These are phyloP conservation scores for Synodontis membranacea DNA, from an alignment of 2,113 vertebrate genomes.

Conservation along the genomic window DNA sequence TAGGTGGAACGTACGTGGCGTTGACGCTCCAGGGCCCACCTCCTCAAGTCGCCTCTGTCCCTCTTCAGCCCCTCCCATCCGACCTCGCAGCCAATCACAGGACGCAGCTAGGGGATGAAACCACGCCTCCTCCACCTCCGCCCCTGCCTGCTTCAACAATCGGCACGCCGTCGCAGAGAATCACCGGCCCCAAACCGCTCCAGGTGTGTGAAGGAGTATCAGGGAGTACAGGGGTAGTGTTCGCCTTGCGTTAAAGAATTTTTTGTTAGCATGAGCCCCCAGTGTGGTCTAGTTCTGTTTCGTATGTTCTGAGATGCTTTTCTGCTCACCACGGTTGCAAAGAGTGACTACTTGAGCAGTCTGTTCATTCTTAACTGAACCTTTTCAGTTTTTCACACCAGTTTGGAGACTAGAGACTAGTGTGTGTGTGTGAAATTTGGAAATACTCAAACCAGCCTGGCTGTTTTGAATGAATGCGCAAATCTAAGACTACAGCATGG, in stretches of 20 bases:
- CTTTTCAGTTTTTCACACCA: neutral
- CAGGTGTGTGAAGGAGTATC: slow-evolving; percentile 70
- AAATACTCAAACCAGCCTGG: no score
- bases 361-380: no score
- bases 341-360: neutral
- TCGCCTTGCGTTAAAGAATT: neutral
- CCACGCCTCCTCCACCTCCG: slow-evolving; percentile 61
- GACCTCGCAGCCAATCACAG: slow-evolving; percentile 68
- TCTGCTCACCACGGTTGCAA: neutral
- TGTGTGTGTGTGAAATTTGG: neutral
- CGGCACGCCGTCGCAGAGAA: slow-evolving; percentile 76
- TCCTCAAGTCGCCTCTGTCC: slow-evolving; percentile 62
- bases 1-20: slow-evolving; percentile 87
- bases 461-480: neutral
- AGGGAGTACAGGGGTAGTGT: neutral
- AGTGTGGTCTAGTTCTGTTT: no score
- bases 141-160: slow-evolving; percentile 75
- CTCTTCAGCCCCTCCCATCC: slow-evolving; percentile 67
- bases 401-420: no score
- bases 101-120: slow-evolving; percentile 57
- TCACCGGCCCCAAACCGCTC: slow-evolving; percentile 85
- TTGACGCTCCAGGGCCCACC: slow-evolving; percentile 88
- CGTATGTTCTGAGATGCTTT: neutral
- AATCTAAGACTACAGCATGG: neutral
- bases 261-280: no score